These are phyloP conservation scores for Echinarachnius parma DNA, from an alignment of 53 echinoderm and acorn worm genomes.

Conservation along the genomic window DNA sequence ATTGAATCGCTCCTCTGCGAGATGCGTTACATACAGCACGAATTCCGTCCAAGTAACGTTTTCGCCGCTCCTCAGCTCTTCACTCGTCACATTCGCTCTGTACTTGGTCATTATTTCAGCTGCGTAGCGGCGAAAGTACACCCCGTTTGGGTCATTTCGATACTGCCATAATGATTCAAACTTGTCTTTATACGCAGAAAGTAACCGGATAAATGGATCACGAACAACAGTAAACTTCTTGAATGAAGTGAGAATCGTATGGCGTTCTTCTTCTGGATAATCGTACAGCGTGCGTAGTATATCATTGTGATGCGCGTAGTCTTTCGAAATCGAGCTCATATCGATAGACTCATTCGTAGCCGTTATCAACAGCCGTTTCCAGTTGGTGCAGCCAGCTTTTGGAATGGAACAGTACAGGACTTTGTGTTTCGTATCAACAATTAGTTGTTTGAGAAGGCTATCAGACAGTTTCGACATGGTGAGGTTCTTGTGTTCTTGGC, in stretches of 20 bases:
- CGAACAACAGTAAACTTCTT: slow-evolving; percentile 44
- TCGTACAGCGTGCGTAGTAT: slow-evolving; percentile 18
- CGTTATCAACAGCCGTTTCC: slow-evolving; percentile 41
- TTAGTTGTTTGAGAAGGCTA: slow-evolving; percentile 5
- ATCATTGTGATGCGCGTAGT: slow-evolving; percentile 22
- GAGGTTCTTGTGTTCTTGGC: slow-evolving; percentile 2
- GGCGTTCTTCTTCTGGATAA: slow-evolving; percentile 15
- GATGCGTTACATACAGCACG: slow-evolving; percentile 19
- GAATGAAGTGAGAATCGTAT: slow-evolving; percentile 17
- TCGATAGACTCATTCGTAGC: slow-evolving; percentile 23
- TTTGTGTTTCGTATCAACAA: slow-evolving; percentile 20
- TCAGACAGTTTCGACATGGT: neutral
- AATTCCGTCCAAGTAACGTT: slow-evolving; percentile 40
- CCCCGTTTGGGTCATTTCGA: slow-evolving; percentile 36
- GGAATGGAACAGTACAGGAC: slow-evolving; percentile 48
- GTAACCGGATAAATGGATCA: slow-evolving; percentile 43
- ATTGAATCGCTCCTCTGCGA: slow-evolving; percentile 2
- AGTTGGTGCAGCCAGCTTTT: slow-evolving; percentile 49
- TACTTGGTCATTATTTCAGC: slow-evolving; percentile 31
- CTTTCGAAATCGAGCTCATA: slow-evolving; percentile 1
- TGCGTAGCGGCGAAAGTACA: slow-evolving; percentile 34
- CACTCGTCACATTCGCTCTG: neutral
- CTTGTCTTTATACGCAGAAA: slow-evolving; percentile 48
- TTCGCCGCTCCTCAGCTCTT: slow-evolving; percentile 26
- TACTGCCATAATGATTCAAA: slow-evolving; percentile 26